These are phyloP conservation scores for Lepas anatifera DNA, from an alignment of 2,888 invertebrate species.

Conservation along the genomic window DNA sequence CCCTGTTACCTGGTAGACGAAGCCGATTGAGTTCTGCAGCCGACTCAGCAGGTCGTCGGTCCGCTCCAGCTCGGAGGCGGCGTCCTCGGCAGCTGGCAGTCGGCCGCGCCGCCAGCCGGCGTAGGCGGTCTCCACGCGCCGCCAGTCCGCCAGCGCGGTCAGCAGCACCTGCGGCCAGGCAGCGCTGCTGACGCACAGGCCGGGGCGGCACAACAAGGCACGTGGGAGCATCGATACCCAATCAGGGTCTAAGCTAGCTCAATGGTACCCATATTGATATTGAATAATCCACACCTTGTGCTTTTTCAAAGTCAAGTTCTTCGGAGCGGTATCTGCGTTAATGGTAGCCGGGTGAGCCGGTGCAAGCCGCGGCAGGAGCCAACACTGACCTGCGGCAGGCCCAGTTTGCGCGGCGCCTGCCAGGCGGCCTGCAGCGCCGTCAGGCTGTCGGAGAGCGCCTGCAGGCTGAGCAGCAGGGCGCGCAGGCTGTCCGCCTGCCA, in stretches of 20 bases:
- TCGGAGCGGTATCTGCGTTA: no score
- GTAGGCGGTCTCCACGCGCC: background rate
- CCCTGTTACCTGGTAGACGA: background rate
- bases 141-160: background rate
- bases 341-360: no score
- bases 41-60: background rate
- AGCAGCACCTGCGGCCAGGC: background rate
- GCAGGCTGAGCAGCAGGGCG: background rate
- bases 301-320: no score
- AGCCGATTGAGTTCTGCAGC: conserved; percentile 4
- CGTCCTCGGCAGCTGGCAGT: background rate
- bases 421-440: background rate
- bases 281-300: no score
- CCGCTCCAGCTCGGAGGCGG: background rate
- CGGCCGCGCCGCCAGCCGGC: background rate
- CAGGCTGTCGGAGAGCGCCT: background rate
- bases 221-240: no score
- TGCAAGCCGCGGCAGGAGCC: no score
- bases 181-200: no score
- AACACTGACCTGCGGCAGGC: no score
- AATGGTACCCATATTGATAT: no score
- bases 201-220: no score
- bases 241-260: no score
- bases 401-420: background rate
- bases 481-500: background rate